A percentile compares a stretch with the other conserved stretches of the same genome.
Conservation (phyloP, 2,797 vertebrate species). For the Eidolon dupreanum region DNA sequence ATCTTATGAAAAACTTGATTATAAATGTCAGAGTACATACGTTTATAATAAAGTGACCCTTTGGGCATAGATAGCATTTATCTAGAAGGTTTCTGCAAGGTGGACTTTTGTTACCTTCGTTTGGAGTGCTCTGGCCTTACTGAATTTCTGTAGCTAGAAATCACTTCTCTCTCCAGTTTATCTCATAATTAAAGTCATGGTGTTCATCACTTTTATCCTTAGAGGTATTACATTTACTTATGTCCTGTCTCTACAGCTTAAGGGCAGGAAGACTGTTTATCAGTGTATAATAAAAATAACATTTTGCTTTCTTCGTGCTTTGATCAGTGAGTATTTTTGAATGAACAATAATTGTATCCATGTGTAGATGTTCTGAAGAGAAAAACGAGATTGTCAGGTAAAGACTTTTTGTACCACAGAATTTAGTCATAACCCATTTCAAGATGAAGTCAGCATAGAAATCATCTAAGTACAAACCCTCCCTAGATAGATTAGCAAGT, state of each 20-base stretch:
- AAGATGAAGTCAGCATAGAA: not conserved
- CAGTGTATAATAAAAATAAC: not conserved
- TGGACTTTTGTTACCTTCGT: not conserved
- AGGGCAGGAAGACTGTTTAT: not conserved
- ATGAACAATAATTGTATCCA: constrained; percentile 22
- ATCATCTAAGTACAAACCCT: not conserved
- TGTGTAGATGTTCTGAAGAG: not conserved
- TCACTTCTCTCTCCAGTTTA: not conserved
- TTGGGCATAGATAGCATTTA: not conserved
- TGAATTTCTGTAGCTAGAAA: not conserved
- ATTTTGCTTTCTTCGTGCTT: not conserved
- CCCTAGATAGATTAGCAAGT: not conserved
- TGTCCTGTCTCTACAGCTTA: not conserved
- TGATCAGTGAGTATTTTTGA: constrained; percentile 21
- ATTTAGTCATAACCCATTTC: not conserved
- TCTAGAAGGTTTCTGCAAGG: not conserved
- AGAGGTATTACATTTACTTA: not conserved
- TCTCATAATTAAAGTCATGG: not conserved
- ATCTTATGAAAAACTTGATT: not conserved
- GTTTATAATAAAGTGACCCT: not conserved
- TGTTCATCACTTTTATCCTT: not conserved
- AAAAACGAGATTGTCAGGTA: constrained; percentile 40
- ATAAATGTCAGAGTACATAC: not conserved
- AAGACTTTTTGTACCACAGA: not conserved
- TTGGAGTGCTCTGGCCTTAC: not conserved